A percentile compares a stretch with the other conserved stretches of the same genome.
Conservation (phyloP, 2,888 invertebrate species). For the Brachylomia viminalis region DNA sequence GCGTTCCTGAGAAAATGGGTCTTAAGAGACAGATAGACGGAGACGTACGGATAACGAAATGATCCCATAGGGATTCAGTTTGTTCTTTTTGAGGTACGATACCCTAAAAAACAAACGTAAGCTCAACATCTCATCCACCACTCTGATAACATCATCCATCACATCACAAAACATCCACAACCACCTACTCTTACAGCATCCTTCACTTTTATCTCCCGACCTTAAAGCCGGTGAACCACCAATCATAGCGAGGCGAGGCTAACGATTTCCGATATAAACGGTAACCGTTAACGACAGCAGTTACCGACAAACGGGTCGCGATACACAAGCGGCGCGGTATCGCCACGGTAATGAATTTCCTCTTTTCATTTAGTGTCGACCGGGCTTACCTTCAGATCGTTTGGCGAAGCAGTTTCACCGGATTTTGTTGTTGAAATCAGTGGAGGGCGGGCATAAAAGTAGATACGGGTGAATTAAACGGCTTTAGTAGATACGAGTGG, state of each 20-base stretch:
- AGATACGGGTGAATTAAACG: slow-evolving; percentile 56
- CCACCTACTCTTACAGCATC: slow-evolving; percentile 62
- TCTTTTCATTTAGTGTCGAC: slow-evolving; percentile 79
- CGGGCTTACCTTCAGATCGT: slow-evolving; percentile 70
- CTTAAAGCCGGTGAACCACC: slow-evolving; percentile 77
- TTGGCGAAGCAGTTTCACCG: slow-evolving; percentile 59
- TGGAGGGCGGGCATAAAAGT: slow-evolving; percentile 60
- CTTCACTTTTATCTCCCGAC: slow-evolving; percentile 69
- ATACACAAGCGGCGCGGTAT: slow-evolving; percentile 75
- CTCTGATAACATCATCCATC: slow-evolving; percentile 42
- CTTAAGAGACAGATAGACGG: no score
- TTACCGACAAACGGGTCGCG: slow-evolving; percentile 77
- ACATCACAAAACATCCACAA: slow-evolving; percentile 22
- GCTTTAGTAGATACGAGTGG: slow-evolving; percentile 40
- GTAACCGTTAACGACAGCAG: slow-evolving; percentile 79
- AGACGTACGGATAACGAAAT: no score
- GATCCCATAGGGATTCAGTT: no score
- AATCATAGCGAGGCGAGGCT: slow-evolving; percentile 82
- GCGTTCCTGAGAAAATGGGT: no score
- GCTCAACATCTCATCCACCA: slow-evolving; percentile 14
- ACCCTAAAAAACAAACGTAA: slow-evolving; percentile 2
- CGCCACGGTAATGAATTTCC: slow-evolving; percentile 80
- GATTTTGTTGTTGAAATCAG: slow-evolving; percentile 62
- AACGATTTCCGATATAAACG: slow-evolving; percentile 85
- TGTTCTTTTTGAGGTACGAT: no score